phyloP scores from a whole-genome alignment of 2,888 invertebrate species.

The Andricus curvator region DNA sequence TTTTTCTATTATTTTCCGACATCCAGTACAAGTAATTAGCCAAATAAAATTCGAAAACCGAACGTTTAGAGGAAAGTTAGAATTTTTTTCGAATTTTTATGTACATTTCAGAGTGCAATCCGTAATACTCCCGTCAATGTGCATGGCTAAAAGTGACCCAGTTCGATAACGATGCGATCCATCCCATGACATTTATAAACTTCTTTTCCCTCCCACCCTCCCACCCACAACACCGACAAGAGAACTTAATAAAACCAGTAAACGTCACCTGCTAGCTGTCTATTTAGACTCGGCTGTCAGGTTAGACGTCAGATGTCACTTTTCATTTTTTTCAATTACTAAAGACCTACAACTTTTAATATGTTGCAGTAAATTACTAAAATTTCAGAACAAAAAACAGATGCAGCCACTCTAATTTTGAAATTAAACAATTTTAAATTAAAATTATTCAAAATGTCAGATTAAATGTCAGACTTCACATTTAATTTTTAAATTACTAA shows the following conservation, averaged over 20 bases:
- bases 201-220: constrained; percentile 4
- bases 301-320: not conserved
- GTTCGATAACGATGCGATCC: constrained; percentile 58
- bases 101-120: not conserved
- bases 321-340: not conserved
- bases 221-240: not conserved
- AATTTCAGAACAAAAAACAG: not conserved
- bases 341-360: not conserved
- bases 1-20: no score
- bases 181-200: constrained; percentile 41
- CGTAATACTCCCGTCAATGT: constrained; percentile 16
- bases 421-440: no score
- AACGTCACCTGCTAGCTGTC: not conserved
- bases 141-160: constrained; percentile 51
- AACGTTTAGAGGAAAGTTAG: no score
- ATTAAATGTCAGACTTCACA: not conserved
- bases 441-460: not conserved
- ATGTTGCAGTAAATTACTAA: no score
- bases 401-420: no score
- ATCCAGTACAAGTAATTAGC: no score
- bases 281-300: not conserved
- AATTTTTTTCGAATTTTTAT: no score
- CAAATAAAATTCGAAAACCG: no score
- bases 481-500: not conserved
- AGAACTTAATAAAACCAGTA: not conserved